These are phyloP conservation scores for Silurus asotus DNA, from an alignment of 2,113 vertebrate species.

Conservation along the genomic window DNA sequence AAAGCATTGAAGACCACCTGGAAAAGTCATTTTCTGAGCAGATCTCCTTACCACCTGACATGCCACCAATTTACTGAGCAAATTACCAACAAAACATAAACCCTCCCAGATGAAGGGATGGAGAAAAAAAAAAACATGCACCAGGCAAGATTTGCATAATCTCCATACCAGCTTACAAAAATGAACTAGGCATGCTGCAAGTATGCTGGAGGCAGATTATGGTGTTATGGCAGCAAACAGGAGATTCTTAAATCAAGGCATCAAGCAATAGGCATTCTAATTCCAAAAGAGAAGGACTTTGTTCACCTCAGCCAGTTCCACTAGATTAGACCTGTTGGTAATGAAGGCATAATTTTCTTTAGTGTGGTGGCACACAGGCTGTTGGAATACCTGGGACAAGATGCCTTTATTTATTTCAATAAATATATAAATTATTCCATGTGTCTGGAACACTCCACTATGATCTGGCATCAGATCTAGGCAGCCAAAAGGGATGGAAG, in stretches of 20 bases:
- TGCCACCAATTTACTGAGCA: background rate
- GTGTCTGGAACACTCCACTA: constrained; percentile 16
- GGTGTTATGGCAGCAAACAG: background rate
- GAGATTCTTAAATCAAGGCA: no score
- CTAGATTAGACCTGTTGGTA: background rate
- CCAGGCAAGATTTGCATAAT: background rate
- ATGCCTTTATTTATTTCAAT: background rate
- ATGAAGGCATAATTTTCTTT: background rate
- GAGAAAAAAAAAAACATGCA: background rate
- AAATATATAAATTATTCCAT: constrained; percentile 8
- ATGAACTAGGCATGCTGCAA: background rate
- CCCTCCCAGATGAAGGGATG: background rate
- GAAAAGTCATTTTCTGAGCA: background rate
- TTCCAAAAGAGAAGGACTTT: background rate
- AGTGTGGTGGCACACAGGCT: background rate
- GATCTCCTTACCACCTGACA: background rate
- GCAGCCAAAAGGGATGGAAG: constrained; percentile 8
- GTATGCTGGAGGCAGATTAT: background rate
- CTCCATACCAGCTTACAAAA: background rate
- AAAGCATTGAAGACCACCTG: no score
- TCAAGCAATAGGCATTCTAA: background rate
- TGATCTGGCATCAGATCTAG: constrained; percentile 13
- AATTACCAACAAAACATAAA: background rate
- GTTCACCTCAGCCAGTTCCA: background rate
- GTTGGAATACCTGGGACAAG: background rate